These are phyloP conservation scores for Neelides folsomi DNA, from an alignment of 2,888 invertebrate species.

Conservation along the genomic window DNA sequence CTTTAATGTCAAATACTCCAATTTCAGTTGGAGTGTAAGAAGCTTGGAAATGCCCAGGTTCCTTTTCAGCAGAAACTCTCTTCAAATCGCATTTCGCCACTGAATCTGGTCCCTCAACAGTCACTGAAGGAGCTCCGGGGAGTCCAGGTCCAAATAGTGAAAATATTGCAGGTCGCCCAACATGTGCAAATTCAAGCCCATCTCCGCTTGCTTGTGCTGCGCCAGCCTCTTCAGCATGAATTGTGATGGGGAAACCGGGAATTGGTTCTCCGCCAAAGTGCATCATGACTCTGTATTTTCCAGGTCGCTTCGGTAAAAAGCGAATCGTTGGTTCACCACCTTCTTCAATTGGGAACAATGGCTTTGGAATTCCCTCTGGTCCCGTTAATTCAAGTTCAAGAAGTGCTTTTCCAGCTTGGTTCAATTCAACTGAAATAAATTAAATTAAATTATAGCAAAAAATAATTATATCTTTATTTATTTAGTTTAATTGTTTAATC, in stretches of 20 bases:
- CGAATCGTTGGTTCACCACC: constrained; percentile 63
- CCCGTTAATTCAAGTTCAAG: constrained; percentile 76
- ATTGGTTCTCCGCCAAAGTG: constrained; percentile 47
- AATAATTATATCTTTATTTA: too few species aligned
- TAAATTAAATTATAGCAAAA: too few species aligned
- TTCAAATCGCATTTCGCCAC: constrained; percentile 36
- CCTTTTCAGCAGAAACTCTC: constrained; percentile 21
- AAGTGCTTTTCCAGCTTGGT: constrained; percentile 70
- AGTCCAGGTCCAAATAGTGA: constrained; percentile 42
- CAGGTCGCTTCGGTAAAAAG: constrained; percentile 71
- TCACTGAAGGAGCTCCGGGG: constrained; percentile 42
- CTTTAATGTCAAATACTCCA: constrained; percentile 79
- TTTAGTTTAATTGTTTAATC: too few species aligned
- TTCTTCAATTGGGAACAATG: constrained; percentile 58
- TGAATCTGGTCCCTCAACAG: constrained; percentile 49
- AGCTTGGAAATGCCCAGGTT: constrained; percentile 65
- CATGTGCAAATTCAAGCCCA: constrained; percentile 44
- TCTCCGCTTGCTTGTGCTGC: constrained; percentile 48
- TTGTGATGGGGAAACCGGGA: constrained; percentile 45
- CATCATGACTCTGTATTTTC: constrained; percentile 53
- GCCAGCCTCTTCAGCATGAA: constrained; percentile 47
- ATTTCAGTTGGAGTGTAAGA: constrained; percentile 80
- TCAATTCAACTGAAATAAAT: constrained; percentile 51
- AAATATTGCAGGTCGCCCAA: constrained; percentile 45
- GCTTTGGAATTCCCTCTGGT: constrained; percentile 68